Evolutionary conservation across 2,797 vertebrate species (phyloP), one percentile per base, ranked within the genome.

Genomic region (Poeciliopsis infans): DNA sequence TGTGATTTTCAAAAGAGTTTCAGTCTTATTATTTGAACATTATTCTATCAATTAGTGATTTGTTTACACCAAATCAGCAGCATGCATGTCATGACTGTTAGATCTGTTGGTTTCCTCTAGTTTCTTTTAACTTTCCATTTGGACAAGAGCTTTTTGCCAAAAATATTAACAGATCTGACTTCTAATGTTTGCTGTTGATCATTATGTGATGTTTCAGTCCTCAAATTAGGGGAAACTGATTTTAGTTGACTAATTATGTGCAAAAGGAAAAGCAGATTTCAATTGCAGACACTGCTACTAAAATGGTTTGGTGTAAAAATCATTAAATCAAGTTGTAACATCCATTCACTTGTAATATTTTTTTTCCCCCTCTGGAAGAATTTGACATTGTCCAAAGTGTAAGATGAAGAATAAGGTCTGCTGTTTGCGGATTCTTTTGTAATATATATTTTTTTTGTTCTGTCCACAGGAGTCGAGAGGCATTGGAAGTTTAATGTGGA

Each of bases 321-420:
- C 69, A 83, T 49, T 77, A 73, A 89, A 79, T 89, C 81, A 81
- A 87, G 75, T 31, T 68, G 39, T 11, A 74, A 83, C 75, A 77
- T 89, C 53, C 75, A 36, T 78, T 86, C 7, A 1, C 53, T 75
- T 87, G 89, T 85, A 72, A 78, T 84, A 41, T 71, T 36, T 70
- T 41, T 79, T 39, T 70, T 47, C 31, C 13, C 13, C 13, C 5
- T 55, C 5, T 79, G 36, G 91, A 69, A 85, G 88, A 86, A 78
- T 82, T 86, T 77, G 73, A 46, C 80, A 78, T 79, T 89, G 89
- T 91, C 92, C 89, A 92, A 88, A 90, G 81, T 78, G 51, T 75
- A 80, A 79, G 83, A 84, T 90, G 79, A 93, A 90, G 83, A 85
- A 83, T 72, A 74, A 28, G 68, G 39, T 71, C 76, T 82, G 86